Evolutionary conservation across 2,797 vertebrate species (phyloP).

Genomic region (Chromis chromis): DNA sequence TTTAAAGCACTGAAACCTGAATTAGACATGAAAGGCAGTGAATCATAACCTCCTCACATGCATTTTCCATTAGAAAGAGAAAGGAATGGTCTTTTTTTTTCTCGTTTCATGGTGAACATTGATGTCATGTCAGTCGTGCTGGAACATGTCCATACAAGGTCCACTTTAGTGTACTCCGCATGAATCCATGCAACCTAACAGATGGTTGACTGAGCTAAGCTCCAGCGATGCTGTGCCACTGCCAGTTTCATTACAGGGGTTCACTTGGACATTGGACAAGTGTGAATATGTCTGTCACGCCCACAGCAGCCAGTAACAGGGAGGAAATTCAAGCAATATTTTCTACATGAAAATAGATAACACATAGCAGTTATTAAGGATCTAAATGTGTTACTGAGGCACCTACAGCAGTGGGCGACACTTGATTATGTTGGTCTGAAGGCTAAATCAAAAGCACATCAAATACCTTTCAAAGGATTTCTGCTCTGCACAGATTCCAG

Average conservation of each 20-base stretch:
- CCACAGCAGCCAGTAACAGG: slow-evolving; percentile 37
- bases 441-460: not conserved
- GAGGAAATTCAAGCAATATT: slow-evolving; percentile 30
- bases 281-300: slow-evolving; percentile 66
- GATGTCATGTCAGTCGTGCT: slow-evolving; percentile 72
- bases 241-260: slow-evolving; percentile 75
- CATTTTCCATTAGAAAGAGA: slow-evolving; percentile 58
- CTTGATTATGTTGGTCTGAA: slow-evolving; percentile 2
- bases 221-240: slow-evolving; percentile 47
- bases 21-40: slow-evolving; percentile 55
- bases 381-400: slow-evolving; percentile 10
- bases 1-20: slow-evolving; percentile 36
- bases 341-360: slow-evolving; percentile 26
- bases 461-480: not conserved
- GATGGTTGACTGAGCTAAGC: slow-evolving; percentile 77
- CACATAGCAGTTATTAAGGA: not conserved
- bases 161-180: slow-evolving; percentile 66
- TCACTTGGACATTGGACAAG: slow-evolving; percentile 66
- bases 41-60: slow-evolving; percentile 48
- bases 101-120: slow-evolving; percentile 59
- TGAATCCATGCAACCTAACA: slow-evolving; percentile 74
- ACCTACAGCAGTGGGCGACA: not conserved
- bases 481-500: not conserved
- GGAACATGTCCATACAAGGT: slow-evolving; percentile 75
- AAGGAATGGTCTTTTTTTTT: slow-evolving; percentile 15